Evolutionary conservation across 2,797 vertebrate species (phyloP).

Genomic region (Antrozous pallidus): DNA sequence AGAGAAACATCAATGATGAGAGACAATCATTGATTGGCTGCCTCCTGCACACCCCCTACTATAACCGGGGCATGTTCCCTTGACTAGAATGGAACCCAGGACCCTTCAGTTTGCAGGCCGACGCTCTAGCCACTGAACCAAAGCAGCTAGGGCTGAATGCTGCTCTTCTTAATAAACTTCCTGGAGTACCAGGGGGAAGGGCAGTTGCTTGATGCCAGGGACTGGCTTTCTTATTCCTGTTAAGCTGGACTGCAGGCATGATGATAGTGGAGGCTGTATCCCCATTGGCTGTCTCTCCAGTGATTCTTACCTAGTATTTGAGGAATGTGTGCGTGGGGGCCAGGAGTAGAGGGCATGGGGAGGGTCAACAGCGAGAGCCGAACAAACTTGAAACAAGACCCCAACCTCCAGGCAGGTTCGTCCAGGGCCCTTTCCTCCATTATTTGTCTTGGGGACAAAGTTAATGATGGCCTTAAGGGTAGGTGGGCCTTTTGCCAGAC

Average conservation of each 20-base stretch:
- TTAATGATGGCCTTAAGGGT: background rate
- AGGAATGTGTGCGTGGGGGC: slow-evolving; percentile 11
- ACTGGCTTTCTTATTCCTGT: background rate
- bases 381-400: background rate
- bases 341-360: background rate
- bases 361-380: background rate
- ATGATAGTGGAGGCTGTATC: background rate
- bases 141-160: background rate
- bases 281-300: background rate
- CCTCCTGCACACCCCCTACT: no score
- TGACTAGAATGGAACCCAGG: no score
- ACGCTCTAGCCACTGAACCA: no score
- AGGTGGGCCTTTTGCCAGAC: background rate
- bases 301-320: background rate
- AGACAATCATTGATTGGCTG: no score
- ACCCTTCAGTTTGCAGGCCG: no score
- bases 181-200: background rate
- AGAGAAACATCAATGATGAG: no score
- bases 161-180: background rate
- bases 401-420: background rate
- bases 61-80: no score
- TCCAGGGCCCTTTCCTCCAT: background rate
- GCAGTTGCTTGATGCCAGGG: background rate
- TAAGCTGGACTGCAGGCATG: background rate
- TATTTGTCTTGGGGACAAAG: background rate